These are phyloP conservation scores for Epinephelus coioides DNA, from an alignment of 2,797 vertebrate genomes.

Conservation along the genomic window DNA sequence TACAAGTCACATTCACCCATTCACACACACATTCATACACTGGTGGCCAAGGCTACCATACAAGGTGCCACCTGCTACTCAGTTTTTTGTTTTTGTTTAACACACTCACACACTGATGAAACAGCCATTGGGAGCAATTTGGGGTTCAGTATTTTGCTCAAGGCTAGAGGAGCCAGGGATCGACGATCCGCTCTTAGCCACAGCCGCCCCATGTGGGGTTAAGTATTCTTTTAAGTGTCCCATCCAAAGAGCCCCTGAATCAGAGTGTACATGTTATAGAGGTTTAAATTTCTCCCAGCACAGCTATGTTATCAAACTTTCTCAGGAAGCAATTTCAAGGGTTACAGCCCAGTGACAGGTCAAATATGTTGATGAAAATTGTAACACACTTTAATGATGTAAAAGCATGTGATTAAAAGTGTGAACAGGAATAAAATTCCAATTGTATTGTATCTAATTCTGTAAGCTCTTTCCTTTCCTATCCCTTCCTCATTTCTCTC, in stretches of 20 bases:
- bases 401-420: slow-evolving; percentile 28
- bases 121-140: too few species aligned
- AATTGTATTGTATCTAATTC: slow-evolving; percentile 40
- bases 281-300: neutral
- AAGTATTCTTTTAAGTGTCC: neutral
- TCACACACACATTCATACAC: too few species aligned
- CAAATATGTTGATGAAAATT: slow-evolving; percentile 7
- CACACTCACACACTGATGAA: too few species aligned
- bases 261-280: neutral
- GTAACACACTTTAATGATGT: neutral
- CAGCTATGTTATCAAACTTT: neutral
- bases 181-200: too few species aligned
- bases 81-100: too few species aligned
- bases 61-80: too few species aligned
- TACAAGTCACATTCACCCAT: too few species aligned
- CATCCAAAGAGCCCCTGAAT: neutral
- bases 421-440: slow-evolving; percentile 29
- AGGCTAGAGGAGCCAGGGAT: too few species aligned
- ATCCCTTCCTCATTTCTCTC: slow-evolving; percentile 42
- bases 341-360: slow-evolving; percentile 4
- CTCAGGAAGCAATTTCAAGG: slow-evolving; percentile 16
- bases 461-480: slow-evolving; percentile 36
- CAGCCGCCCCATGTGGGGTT: too few species aligned
- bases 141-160: too few species aligned
- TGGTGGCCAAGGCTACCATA: too few species aligned